Base-by-base conservation (phyloP, 2,888 invertebrate genomes). In the Rapana venosa region DNA sequence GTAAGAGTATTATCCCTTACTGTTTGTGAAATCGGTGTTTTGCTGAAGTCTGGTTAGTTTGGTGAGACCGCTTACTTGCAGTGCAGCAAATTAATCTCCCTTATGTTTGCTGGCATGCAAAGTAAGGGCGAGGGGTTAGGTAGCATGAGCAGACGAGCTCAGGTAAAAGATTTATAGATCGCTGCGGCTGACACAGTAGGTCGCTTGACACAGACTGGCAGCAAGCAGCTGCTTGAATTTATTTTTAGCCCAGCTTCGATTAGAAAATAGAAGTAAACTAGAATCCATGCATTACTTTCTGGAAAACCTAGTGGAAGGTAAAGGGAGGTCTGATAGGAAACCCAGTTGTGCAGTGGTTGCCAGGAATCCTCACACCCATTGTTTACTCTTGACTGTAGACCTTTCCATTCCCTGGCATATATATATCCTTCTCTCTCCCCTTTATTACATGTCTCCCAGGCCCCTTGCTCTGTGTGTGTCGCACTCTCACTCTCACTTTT, bases 111-210 rank as follows among this genome's bases (percentile, higher is more conserved):
- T 83, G 36, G 81, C 47, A 17, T 35, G 35, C 79, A 47, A 30
- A 36, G 15, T 26, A 15, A 32, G 81, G 47, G 81, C 81, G 81
- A 26, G 32, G 81, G 81, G 81, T 36, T 47, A 47, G 81, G 81
- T 83, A 22, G 81, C 81, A 83, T 47, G 81, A 83, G 47, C 81
- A 83, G 81, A 83, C 81, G 81, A 83, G 81, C 81, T 83, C 81
- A 83, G 81, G 81, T 83, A 47, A 83, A 83, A 83, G 81, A 83
- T 83, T 47, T 83, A 83, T 83, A 83, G 81, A 83, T 83, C 81
- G 81, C 35, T 79, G 79, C 36, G 36, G 81, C 81, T 47, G 81
- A 83, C 36, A 83, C 36, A 26, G 47, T 26, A 47, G 36, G 81
- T 36, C 81, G 81, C 36, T 83, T 83, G 81, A 83, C 81, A 47